Conservation (phyloP, 2,888 invertebrate genomes). For the Phengaris alcon region DNA sequence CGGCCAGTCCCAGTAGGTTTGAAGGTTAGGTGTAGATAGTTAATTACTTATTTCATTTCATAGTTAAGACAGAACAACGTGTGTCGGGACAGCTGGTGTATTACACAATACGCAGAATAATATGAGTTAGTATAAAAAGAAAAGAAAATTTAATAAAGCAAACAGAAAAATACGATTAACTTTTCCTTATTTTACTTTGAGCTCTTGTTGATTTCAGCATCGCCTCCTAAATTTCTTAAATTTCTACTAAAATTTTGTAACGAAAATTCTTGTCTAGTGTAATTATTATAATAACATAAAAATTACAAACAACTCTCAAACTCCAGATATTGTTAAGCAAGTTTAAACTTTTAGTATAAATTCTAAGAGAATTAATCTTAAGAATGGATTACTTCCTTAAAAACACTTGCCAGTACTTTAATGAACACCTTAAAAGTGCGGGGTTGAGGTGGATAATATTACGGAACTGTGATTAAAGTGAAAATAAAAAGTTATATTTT, state of each 20-base stretch:
- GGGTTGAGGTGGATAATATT: slow-evolving; percentile 24
- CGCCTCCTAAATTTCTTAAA: background rate
- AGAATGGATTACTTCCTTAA: slow-evolving; percentile 26
- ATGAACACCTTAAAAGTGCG: slow-evolving; percentile 24
- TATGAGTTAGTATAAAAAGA: too few species aligned
- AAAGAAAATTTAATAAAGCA: background rate
- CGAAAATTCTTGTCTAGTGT: background rate
- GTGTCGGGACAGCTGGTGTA: too few species aligned
- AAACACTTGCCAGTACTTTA: slow-evolving; percentile 27
- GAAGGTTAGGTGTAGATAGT: too few species aligned
- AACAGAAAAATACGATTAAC: background rate
- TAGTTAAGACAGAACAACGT: too few species aligned
- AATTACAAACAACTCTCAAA: background rate
- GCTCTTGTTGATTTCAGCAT: background rate
- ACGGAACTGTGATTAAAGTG: slow-evolving; percentile 26
- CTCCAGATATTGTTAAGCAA: slow-evolving; percentile 23
- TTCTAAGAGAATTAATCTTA: slow-evolving; percentile 26
- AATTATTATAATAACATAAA: slow-evolving; percentile 6
- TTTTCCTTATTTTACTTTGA: background rate
- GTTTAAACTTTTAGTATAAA: slow-evolving; percentile 23
- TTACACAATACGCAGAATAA: too few species aligned
- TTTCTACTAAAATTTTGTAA: background rate
- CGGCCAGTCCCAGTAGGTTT: too few species aligned
- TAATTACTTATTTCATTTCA: too few species aligned
- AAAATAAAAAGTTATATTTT: slow-evolving; percentile 29